Percentiles rank a stretch among this genome's conserved stretches.
These are phyloP conservation scores for Galerucella nymphaeae DNA, from an alignment of 2,888 invertebrate species.

Conservation along the genomic window DNA sequence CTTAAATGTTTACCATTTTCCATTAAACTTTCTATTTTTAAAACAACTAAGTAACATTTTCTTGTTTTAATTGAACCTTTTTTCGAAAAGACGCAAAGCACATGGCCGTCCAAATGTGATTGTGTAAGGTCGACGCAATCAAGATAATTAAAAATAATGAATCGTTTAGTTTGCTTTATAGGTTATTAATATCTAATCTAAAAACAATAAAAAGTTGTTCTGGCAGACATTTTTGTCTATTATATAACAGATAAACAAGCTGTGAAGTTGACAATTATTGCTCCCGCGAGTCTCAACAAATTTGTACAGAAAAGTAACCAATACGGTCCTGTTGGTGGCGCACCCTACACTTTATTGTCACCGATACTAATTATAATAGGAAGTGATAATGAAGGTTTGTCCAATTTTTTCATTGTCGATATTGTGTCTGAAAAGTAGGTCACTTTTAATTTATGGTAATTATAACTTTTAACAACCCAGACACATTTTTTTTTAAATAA, in stretches of 20 bases:
- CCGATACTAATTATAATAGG: neutral
- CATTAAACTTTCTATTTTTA: conserved; percentile 31
- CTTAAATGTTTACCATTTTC: conserved; percentile 29
- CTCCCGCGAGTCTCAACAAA: too few relatives aligned
- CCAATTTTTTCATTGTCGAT: neutral
- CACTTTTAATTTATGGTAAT: neutral
- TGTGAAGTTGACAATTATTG: too few relatives aligned
- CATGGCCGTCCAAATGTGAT: conserved; percentile 16
- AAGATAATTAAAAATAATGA: neutral
- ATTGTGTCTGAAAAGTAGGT: neutral
- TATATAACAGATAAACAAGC: neutral
- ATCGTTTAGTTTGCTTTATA: neutral
- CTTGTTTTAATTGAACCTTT: conserved; percentile 20
- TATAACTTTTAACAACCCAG: neutral
- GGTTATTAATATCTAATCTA: neutral
- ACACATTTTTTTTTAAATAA: neutral
- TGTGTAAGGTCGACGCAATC: conserved; percentile 15
- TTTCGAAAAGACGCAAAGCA: conserved; percentile 10
- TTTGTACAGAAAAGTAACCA: too few relatives aligned
- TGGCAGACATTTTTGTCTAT: neutral
- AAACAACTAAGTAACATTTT: conserved; percentile 10
- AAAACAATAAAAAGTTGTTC: neutral
- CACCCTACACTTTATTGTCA: neutral
- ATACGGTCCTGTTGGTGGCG: neutral
- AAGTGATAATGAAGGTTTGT: conserved; percentile 1